phyloP scores from a whole-genome alignment of 1,140 invertebrate species.

The Eumeta japonica region DNA sequence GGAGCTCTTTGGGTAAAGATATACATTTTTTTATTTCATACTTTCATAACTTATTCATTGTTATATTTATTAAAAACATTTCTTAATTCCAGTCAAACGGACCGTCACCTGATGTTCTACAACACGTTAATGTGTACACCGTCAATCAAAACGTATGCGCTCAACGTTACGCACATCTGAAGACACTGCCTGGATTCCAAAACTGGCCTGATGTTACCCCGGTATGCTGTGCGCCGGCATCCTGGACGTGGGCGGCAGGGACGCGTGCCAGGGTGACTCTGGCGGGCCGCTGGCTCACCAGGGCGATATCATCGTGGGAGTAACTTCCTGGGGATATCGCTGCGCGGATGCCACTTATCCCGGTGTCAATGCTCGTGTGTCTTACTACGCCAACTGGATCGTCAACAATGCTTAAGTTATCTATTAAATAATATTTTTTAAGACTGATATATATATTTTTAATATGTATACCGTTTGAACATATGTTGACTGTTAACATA shows the following conservation, averaged over 20 bases:
- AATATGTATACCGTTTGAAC: too few relatives aligned
- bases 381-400: slow-evolving; percentile 34
- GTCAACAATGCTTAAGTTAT: too few relatives aligned
- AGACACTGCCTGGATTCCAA: slow-evolving; percentile 1
- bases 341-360: slow-evolving; percentile 59
- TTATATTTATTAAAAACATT: background rate
- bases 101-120: slow-evolving; percentile 40
- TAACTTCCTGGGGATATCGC: slow-evolving; percentile 65
- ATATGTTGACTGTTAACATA: too few relatives aligned
- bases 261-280: slow-evolving; percentile 57
- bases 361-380: slow-evolving; percentile 62
- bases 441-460: too few relatives aligned
- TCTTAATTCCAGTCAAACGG: slow-evolving; percentile 26
- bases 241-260: slow-evolving; percentile 43
- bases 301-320: slow-evolving; percentile 52
- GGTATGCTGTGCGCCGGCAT: slow-evolving; percentile 59
- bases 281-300: slow-evolving; percentile 58
- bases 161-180: slow-evolving; percentile 25
- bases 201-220: slow-evolving; percentile 27
- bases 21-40: too few relatives aligned
- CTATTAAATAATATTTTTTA: too few relatives aligned
- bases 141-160: slow-evolving; percentile 29
- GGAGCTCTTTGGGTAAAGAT: slow-evolving; percentile 44
- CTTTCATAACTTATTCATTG: background rate
- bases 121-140: slow-evolving; percentile 47